A percentile compares a stretch with the other conserved stretches of the same genome.
Conservation (phyloP, 2,888 invertebrate species). For the Drosophila testacea region DNA sequence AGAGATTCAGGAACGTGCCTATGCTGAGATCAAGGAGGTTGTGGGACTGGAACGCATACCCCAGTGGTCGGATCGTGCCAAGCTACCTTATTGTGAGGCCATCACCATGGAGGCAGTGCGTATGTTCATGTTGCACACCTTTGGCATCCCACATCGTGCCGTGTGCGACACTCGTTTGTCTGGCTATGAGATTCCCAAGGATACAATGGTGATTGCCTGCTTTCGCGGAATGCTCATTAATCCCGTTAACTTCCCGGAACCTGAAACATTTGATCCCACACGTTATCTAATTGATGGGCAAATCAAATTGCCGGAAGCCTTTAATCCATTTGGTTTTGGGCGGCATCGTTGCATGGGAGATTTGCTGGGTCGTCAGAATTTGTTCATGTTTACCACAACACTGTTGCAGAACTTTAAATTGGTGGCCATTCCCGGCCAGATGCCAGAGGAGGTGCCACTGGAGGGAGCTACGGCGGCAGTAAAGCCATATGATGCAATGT, state of each 20-base stretch:
- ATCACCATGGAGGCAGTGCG: conserved; percentile 91
- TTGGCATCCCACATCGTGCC: conserved; percentile 93
- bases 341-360: conserved; percentile 94
- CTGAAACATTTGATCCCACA: conserved; percentile 90
- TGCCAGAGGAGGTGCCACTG: conserved; percentile 88
- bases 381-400: conserved; percentile 91
- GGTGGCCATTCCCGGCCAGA: conserved; percentile 88
- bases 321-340: conserved; percentile 92
- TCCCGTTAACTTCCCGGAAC: conserved; percentile 89
- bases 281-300: conserved; percentile 89
- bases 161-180: conserved; percentile 89
- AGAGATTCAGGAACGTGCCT: conserved; percentile 90
- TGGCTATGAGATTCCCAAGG: conserved; percentile 92
- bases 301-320: conserved; percentile 88
- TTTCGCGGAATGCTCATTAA: conserved; percentile 90
- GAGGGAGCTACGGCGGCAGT: conserved; percentile 93
- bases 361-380: conserved; percentile 90
- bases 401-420: conserved; percentile 91
- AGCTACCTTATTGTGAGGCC: conserved; percentile 93
- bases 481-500: conserved; percentile 89
- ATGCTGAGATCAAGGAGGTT: conserved; percentile 91
- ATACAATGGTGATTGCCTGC: conserved; percentile 92
- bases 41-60: conserved; percentile 90
- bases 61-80: conserved; percentile 89
- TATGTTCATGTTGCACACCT: conserved; percentile 92